Base-by-base conservation (phyloP, 2,888 invertebrate species). In the Diaphora mendica region DNA sequence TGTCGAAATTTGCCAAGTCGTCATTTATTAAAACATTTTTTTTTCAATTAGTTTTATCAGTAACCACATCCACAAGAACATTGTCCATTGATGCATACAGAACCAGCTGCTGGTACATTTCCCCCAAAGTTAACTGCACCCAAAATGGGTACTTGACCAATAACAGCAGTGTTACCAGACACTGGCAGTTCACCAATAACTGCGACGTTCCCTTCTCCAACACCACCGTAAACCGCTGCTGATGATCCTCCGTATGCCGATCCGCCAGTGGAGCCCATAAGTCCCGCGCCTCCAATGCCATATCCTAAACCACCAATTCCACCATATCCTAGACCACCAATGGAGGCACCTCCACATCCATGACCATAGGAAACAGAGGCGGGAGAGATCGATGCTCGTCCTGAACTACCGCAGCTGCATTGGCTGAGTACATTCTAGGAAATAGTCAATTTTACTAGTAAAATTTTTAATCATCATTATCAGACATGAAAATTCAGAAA, bases 121-220 rank as follows among this genome's bases (percentile, higher is more conserved):
- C 78, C 71, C 87, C 44, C 89, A 44, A 82, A 87, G 87, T 0
- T 90, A 89, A 44, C 44, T 15, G 44, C 44, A 44, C 44, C 44
- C 44, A 44, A 44, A 44, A 44, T 44, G 15, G 44, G 44, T 13
- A 90, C 72, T 42, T 11, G 64, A 48, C 77, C 77, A 39, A 70
- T 65, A 9, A 78, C 51, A n/a, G 72, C 74, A n/a, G 78, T 78
- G 35, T 62, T 72, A 69, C 78, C 89, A 66, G 66, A 62, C 20
- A 78, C 72, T 26, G 78, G 76, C 51, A 78, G 72, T 72, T 88
- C 81, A 8, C 90, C 90, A 51, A 75, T 78, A 0, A 89, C 87
- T 3, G 82, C 77, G 44, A 90, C 73, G 17, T 84, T 79, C 0
- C 90, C 90, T 70, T 88, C 86, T 1, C 89, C 89, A 42, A 66